Percentiles rank a stretch among this genome's conserved stretches.
These are phyloP conservation scores for Illadopsis cleaveri DNA, from an alignment of 2,113 vertebrate genomes.

Conservation along the genomic window DNA sequence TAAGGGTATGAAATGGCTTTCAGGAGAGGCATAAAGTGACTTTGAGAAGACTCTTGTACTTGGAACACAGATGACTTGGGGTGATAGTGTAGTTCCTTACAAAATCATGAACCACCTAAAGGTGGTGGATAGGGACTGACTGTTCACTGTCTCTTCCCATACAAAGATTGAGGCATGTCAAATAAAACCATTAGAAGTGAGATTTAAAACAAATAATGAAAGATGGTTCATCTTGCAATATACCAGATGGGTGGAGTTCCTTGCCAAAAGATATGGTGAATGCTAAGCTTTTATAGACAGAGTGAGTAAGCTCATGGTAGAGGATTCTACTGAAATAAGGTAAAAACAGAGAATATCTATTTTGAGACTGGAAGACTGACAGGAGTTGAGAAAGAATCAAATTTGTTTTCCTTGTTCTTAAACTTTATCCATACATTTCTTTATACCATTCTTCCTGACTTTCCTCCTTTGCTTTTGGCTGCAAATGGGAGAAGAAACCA, in stretches of 20 bases:
- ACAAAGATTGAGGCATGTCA: neutral
- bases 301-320: neutral
- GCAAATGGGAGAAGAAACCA: neutral
- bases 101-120: neutral
- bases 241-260: neutral
- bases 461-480: neutral
- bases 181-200: neutral
- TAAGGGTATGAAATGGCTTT: neutral
- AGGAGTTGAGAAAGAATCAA: neutral
- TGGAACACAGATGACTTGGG: neutral
- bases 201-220: neutral
- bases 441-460: neutral
- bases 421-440: neutral
- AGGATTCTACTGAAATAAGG: neutral
- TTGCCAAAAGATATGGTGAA: neutral
- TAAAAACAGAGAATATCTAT: neutral
- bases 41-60: neutral
- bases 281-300: neutral
- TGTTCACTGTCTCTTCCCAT: neutral
- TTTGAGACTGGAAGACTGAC: neutral
- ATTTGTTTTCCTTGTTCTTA: neutral
- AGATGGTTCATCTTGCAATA: neutral
- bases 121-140: neutral
- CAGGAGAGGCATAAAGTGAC: neutral
- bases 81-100: neutral